Evolutionary conservation across 2,113 vertebrate genomes (phyloP).

Genomic region (Saccopteryx bilineata): DNA sequence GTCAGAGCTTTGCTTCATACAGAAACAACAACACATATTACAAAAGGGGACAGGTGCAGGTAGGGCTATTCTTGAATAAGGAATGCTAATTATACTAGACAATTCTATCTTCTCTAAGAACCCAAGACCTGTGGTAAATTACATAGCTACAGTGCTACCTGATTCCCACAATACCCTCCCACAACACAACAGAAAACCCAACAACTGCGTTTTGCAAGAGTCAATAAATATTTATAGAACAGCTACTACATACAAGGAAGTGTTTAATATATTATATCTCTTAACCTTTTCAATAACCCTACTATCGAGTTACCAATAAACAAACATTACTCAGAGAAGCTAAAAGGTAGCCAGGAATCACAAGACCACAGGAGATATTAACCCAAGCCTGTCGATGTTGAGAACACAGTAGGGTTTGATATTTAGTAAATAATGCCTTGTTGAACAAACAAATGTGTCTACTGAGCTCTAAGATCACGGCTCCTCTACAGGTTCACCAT

Average conservation of each 20-base stretch:
- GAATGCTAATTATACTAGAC: neutral
- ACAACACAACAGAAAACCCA: neutral
- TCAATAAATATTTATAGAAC: neutral
- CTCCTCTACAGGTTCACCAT: neutral
- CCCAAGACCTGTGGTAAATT: neutral
- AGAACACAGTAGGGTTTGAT: neutral
- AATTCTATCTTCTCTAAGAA: neutral
- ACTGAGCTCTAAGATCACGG: neutral
- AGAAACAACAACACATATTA: neutral
- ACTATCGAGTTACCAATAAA: neutral
- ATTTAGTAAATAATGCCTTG: neutral
- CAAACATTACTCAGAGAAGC: neutral
- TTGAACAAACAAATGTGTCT: neutral
- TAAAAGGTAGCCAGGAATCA: neutral
- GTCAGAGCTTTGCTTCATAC: neutral
- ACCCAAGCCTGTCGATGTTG: neutral
- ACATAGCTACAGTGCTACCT: neutral
- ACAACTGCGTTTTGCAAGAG: neutral
- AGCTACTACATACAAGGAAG: neutral
- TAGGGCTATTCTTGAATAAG: neutral
- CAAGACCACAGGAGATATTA: neutral
- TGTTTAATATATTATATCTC: neutral
- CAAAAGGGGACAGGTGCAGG: neutral
- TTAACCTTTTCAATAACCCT: neutral
- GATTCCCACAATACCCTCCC: neutral